Percentiles rank a stretch among this genome's conserved stretches.
phyloP scores from a whole-genome alignment of 2,888 invertebrate genomes.

The Ichneumon xanthorius region DNA sequence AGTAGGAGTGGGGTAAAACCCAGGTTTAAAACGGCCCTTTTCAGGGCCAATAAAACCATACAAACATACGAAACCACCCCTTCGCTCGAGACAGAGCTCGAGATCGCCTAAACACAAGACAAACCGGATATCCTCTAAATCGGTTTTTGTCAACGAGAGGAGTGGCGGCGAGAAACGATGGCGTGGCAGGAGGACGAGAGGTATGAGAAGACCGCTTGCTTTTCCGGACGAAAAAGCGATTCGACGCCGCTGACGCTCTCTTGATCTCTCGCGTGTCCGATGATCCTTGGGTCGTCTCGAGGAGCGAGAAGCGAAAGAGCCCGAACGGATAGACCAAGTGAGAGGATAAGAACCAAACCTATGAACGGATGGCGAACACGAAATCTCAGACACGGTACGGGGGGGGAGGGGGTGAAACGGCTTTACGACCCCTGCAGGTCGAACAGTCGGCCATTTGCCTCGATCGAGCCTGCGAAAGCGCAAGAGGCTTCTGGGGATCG shows the following conservation, averaged over 20 bases:
- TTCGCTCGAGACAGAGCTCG: no score
- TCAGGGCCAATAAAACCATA: no score
- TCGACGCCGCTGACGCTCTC: slow-evolving; percentile 47
- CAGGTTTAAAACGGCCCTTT: no score
- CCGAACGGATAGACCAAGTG: slow-evolving; percentile 35
- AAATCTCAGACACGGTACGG: slow-evolving; percentile 57
- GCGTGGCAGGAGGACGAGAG: not conserved
- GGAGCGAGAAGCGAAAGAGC: slow-evolving; percentile 38
- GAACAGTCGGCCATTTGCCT: slow-evolving; percentile 61
- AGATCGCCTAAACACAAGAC: no score
- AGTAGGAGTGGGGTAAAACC: no score
- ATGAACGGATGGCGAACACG: slow-evolving; percentile 32
- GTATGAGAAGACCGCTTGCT: slow-evolving; percentile 23
- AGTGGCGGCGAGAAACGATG: slow-evolving; percentile 40
- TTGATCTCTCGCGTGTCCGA: slow-evolving; percentile 59
- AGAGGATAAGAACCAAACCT: slow-evolving; percentile 35
- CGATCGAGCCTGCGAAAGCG: slow-evolving; percentile 59
- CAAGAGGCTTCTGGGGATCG: not conserved
- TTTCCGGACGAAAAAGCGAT: slow-evolving; percentile 44
- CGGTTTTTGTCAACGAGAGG: no score
- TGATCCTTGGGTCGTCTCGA: slow-evolving; percentile 59
- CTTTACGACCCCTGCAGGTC: slow-evolving; percentile 65
- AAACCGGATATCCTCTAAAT: no score
- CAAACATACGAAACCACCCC: no score
- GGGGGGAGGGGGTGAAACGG: slow-evolving; percentile 29